phyloP scores from a whole-genome alignment of 2,888 invertebrate genomes.

The Thymelicus acteon region DNA sequence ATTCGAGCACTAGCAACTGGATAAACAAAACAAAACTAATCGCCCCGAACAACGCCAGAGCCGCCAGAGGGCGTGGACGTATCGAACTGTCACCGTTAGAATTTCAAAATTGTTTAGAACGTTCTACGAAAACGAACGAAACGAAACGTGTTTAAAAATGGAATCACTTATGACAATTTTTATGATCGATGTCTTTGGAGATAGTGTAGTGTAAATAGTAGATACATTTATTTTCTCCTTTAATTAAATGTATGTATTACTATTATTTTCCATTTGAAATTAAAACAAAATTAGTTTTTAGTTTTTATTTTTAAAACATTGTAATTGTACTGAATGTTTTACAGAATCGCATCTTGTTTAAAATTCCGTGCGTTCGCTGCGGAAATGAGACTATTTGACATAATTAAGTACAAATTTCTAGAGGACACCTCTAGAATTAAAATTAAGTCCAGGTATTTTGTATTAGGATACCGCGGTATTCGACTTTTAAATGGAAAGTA shows the following conservation, averaged over 20 bases:
- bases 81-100: constrained; percentile 33
- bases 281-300: background rate
- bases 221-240: no score
- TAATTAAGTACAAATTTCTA: constrained; percentile 59
- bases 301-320: background rate
- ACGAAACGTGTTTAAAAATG: background rate
- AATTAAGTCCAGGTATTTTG: constrained; percentile 47
- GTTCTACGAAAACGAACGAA: background rate
- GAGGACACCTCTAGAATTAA: constrained; percentile 56
- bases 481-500: no score
- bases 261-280: background rate
- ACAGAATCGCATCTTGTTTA: constrained; percentile 12
- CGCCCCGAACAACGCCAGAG: constrained; percentile 25
- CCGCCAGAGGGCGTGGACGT: constrained; percentile 28
- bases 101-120: constrained; percentile 29
- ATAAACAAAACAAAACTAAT: constrained; percentile 35
- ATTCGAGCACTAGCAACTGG: constrained; percentile 12
- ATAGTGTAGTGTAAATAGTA: no score
- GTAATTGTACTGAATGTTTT: background rate
- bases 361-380: constrained; percentile 14
- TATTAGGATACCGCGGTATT: no score
- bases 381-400: constrained; percentile 63
- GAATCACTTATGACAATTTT: background rate
- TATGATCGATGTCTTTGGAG: no score
- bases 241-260: no score